These are phyloP conservation scores for Conus betulinus DNA, from an alignment of 1,140 invertebrate species.

Conservation along the genomic window DNA sequence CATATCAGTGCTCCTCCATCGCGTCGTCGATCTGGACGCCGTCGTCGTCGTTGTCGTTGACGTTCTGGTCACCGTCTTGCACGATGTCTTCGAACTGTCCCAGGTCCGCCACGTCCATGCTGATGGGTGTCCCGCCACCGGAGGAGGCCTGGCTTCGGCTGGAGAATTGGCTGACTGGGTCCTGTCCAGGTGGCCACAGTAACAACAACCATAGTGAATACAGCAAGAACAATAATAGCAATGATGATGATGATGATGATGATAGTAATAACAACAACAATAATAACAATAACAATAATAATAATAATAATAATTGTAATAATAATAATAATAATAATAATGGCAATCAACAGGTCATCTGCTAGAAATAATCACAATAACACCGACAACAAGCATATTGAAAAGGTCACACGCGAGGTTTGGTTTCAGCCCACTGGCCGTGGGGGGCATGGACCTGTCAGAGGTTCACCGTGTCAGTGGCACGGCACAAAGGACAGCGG, in stretches of 20 bases:
- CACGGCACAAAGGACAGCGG: no score
- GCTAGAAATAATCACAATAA: no score
- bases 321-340: no score
- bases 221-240: no score
- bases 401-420: no score
- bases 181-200: no score
- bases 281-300: background rate
- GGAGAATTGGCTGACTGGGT: background rate
- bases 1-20: slow-evolving; percentile 9
- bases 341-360: no score
- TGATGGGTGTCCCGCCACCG: background rate
- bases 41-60: background rate
- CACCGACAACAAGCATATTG: no score
- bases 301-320: background rate
- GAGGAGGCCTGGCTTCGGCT: background rate
- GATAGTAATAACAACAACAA: background rate
- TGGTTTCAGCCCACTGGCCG: no score
- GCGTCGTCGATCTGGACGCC: background rate
- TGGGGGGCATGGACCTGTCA: no score
- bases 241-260: background rate
- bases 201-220: no score
- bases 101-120: slow-evolving; percentile 27
- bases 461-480: no score
- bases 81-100: background rate
- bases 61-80: background rate